Evolutionary conservation across 2,888 invertebrate species (phyloP).

Genomic region (Exephanes ischioxanthus): DNA sequence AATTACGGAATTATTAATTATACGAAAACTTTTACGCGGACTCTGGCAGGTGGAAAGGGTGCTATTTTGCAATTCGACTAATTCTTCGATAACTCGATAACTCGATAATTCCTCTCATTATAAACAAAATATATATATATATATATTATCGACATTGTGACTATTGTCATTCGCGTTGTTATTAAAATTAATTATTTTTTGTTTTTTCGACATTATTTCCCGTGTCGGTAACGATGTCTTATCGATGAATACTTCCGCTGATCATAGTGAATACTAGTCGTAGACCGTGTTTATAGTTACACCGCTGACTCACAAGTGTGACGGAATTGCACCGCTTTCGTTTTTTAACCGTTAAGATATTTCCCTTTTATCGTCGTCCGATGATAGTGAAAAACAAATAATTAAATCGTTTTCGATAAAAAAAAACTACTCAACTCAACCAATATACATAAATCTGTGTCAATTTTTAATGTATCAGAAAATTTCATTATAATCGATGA

Average conservation of each 20-base stretch:
- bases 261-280: slow-evolving; percentile 48
- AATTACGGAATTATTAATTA: slow-evolving; percentile 27
- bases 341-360: slow-evolving; percentile 42
- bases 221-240: slow-evolving; percentile 50
- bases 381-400: slow-evolving; percentile 41
- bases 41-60: slow-evolving; percentile 78
- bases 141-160: slow-evolving; percentile 37
- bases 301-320: slow-evolving; percentile 40
- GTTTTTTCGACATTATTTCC: slow-evolving; percentile 21
- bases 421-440: slow-evolving; percentile 58
- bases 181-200: neutral
- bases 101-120: slow-evolving; percentile 45
- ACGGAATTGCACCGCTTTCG: slow-evolving; percentile 52
- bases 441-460: slow-evolving; percentile 78
- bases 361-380: slow-evolving; percentile 53
- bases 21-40: slow-evolving; percentile 58
- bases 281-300: slow-evolving; percentile 69
- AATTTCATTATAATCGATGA: slow-evolving; percentile 76
- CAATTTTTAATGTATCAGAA: slow-evolving; percentile 83
- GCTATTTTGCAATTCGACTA: slow-evolving; percentile 77
- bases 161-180: slow-evolving; percentile 45
- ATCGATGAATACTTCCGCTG: slow-evolving; percentile 54
- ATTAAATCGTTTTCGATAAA: slow-evolving; percentile 6
- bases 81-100: slow-evolving; percentile 51
- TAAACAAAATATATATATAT: neutral